phyloP scores from a whole-genome alignment of 2,888 invertebrate genomes.

The Cheilosia variabilis region DNA sequence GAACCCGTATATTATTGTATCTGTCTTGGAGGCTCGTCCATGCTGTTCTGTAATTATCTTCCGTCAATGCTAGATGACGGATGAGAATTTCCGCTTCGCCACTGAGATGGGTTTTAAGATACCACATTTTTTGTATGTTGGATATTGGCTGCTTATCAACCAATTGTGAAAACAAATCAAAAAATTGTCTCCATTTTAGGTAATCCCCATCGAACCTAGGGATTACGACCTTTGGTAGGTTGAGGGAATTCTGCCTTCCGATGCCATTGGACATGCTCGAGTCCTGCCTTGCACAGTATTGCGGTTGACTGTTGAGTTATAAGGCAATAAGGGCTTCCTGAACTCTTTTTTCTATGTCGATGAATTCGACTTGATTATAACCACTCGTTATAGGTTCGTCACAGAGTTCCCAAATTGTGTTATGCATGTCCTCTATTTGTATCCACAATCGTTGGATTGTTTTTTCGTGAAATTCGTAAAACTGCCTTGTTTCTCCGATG shows the following conservation, averaged over 20 bases:
- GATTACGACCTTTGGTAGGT: conserved; percentile 38
- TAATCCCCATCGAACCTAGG: conserved; percentile 30
- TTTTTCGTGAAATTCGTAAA: too few relatives aligned
- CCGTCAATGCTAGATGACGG: too few relatives aligned
- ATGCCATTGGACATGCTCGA: background rate
- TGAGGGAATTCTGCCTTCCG: conserved; percentile 7
- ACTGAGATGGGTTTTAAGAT: too few relatives aligned
- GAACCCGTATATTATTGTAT: conserved; percentile 42
- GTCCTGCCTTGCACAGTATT: background rate
- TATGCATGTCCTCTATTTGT: too few relatives aligned
- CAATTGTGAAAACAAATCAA: conserved; percentile 39
- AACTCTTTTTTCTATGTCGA: conserved; percentile 9
- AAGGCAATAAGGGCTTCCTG: conserved; percentile 4
- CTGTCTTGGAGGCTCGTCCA: conserved; percentile 49
- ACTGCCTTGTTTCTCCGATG: too few relatives aligned
- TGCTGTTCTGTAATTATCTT: conserved; percentile 27
- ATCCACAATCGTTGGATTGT: too few relatives aligned
- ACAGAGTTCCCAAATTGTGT: too few relatives aligned
- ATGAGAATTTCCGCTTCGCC: too few relatives aligned
- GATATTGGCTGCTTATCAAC: conserved; percentile 21
- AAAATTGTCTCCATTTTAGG: conserved; percentile 48
- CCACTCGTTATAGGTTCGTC: background rate
- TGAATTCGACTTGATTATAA: conserved; percentile 4
- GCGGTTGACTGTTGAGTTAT: background rate
- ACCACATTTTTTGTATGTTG: too few relatives aligned